phyloP scores from a whole-genome alignment of 2,113 vertebrate species.

The Formicarius rufipectus region DNA sequence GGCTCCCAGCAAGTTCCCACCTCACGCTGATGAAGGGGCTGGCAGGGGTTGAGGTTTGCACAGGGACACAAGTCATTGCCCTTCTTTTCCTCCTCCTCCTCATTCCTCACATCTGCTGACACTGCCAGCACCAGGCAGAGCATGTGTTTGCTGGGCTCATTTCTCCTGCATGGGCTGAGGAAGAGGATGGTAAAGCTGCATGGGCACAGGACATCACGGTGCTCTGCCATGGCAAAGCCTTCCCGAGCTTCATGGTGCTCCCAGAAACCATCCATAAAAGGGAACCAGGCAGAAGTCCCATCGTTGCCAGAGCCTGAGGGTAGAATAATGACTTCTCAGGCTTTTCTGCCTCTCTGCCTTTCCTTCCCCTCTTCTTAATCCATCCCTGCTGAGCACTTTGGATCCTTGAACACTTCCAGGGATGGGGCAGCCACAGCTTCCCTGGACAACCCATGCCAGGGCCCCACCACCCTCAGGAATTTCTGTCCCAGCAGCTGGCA shows the following conservation, averaged over 20 bases:
- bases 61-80: fast-evolving
- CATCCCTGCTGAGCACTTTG: fast-evolving
- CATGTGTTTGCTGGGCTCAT: background rate
- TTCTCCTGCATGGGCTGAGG: background rate
- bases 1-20: fast-evolving
- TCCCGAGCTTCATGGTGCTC: fast-evolving
- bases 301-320: background rate
- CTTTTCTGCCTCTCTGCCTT: background rate
- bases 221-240: background rate
- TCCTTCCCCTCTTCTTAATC: fast-evolving
- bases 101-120: background rate
- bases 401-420: background rate
- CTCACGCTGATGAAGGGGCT: background rate
- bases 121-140: fast-evolving
- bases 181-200: background rate
- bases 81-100: background rate
- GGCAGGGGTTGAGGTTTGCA: background rate
- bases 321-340: background rate
- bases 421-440: background rate
- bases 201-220: background rate
- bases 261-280: background rate
- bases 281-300: fast-evolving
- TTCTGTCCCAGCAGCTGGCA: background rate
- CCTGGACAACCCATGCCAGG: background rate
- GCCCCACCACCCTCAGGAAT: background rate